These are phyloP conservation scores for Calypte anna DNA, from an alignment of 2,113 vertebrate genomes.

Conservation along the genomic window DNA sequence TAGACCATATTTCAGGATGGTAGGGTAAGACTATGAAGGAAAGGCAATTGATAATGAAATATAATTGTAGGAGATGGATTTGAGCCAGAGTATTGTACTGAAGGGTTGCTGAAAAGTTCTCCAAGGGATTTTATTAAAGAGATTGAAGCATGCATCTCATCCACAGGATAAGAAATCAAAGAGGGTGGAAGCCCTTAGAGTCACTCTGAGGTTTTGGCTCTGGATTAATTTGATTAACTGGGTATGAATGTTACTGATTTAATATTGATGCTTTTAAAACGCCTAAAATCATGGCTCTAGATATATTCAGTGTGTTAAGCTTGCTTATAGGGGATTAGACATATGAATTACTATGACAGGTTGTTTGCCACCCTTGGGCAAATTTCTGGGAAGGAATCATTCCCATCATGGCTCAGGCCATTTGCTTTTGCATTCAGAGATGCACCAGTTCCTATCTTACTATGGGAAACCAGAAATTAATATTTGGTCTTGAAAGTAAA, in stretches of 20 bases:
- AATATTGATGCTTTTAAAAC: conserved; percentile 14
- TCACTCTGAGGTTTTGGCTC: conserved; percentile 49
- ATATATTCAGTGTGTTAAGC: not conserved
- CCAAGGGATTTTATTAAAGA: conserved; percentile 29
- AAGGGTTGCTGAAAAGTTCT: conserved; percentile 23
- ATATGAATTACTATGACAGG: not conserved
- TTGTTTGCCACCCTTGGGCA: not conserved
- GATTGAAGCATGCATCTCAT: not conserved
- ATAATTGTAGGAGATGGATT: conserved; percentile 19
- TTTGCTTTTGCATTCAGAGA: not conserved
- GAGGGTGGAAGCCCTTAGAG: conserved; percentile 7
- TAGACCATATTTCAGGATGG: not conserved
- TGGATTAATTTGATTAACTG: conserved; percentile 25
- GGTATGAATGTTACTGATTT: not conserved
- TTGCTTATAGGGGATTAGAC: not conserved
- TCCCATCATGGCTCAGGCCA: not conserved
- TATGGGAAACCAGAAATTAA: not conserved
- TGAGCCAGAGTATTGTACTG: not conserved
- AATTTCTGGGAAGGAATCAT: not conserved
- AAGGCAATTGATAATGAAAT: not conserved
- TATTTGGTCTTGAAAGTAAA: not conserved
- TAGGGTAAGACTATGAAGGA: not conserved
- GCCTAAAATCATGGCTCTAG: not conserved
- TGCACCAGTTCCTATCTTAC: not conserved
- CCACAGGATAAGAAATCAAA: conserved; percentile 28